A percentile compares a stretch with the other conserved stretches of the same genome.
Conservation (phyloP, 2,113 vertebrate species). For the Pardalotus punctatus region DNA sequence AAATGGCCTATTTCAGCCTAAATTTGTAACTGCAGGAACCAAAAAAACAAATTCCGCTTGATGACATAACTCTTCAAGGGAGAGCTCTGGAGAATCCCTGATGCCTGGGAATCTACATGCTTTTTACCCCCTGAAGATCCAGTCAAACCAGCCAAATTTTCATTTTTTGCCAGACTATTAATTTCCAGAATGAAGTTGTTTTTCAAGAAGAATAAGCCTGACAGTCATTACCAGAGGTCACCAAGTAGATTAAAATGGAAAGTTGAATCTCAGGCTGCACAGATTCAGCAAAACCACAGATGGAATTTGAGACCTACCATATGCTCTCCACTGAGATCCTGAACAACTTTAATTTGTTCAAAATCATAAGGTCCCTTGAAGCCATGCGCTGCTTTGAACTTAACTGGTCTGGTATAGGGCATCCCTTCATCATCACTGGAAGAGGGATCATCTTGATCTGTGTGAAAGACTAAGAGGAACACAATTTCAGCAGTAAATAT, state of each 20-base stretch:
- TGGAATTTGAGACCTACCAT: constrained; percentile 79
- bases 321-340: constrained; percentile 97
- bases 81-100: background rate
- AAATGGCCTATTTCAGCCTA: background rate
- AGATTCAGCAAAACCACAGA: background rate
- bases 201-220: background rate
- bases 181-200: background rate
- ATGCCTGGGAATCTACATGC: background rate
- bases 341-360: constrained; percentile 95
- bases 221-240: background rate
- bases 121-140: background rate
- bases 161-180: background rate
- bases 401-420: constrained; percentile 95
- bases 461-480: constrained; percentile 87
- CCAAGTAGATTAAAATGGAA: background rate
- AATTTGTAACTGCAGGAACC: background rate
- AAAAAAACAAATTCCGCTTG: background rate
- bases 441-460: constrained; percentile 94
- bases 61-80: background rate
- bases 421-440: constrained; percentile 98
- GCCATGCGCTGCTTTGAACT: constrained; percentile 97
- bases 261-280: background rate
- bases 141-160: background rate
- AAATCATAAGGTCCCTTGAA: constrained; percentile 99
- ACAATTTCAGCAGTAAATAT: background rate